Percentiles rank a stretch among this genome's conserved stretches.
These are phyloP conservation scores for Apostichopus californicus DNA, from an alignment of 35 echinoderm and acorn worm species.

Conservation along the genomic window DNA sequence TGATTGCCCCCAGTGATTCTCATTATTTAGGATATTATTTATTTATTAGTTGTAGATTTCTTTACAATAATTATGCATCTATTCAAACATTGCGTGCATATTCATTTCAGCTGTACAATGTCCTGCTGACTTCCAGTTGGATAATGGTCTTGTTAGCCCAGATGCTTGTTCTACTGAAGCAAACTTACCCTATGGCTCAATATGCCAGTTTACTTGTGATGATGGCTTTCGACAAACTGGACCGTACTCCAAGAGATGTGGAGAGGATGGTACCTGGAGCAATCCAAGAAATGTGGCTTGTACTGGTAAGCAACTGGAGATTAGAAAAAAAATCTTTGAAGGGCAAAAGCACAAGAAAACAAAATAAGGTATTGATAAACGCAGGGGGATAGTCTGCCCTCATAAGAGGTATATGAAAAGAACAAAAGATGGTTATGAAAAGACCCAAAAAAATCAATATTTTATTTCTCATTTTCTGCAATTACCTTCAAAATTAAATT, in stretches of 20 bases:
- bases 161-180: background rate
- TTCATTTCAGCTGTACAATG: conserved; percentile 12
- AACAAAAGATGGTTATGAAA: no score
- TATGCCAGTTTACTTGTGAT: conserved; percentile 49
- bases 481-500: background rate
- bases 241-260: conserved; percentile 42
- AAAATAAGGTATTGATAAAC: background rate
- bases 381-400: no score
- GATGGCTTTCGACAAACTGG: conserved; percentile 49
- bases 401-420: no score
- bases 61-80: no score
- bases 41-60: no score
- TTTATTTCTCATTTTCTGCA: no score
- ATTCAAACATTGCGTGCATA: no score
- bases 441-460: no score
- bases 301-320: background rate
- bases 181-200: conserved; percentile 18
- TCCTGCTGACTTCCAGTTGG: conserved; percentile 20
- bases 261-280: conserved; percentile 40
- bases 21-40: no score
- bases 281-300: conserved; percentile 44
- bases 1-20: no score
- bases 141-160: conserved; percentile 31
- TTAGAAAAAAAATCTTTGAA: no score
- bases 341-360: no score